Evolutionary conservation across 2,113 vertebrate genomes (phyloP).

Genomic region (Gopherus flavomarginatus): DNA sequence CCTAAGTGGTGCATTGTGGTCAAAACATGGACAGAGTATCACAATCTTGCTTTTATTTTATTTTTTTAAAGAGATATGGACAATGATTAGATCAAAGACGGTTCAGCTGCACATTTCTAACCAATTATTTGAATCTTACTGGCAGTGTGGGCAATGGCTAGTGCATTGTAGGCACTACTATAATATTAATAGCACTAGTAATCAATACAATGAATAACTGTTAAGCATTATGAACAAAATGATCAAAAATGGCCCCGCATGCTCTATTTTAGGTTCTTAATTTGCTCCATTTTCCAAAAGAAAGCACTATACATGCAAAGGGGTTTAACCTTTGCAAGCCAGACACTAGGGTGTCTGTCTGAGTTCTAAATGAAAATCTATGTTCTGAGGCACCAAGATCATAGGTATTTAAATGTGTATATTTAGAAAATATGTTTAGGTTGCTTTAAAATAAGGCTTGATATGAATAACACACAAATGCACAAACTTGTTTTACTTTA

Average conservation of each 20-base stretch:
- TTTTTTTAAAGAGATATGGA: background rate
- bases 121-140: background rate
- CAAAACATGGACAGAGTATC: fast-evolving
- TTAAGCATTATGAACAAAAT: fast-evolving
- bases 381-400: background rate
- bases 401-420: fast-evolving
- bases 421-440: fast-evolving
- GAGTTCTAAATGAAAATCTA: fast-evolving
- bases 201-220: fast-evolving
- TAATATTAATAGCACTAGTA: background rate
- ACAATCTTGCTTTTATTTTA: background rate
- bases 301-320: background rate
- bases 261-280: background rate
- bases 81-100: background rate
- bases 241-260: background rate
- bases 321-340: background rate
- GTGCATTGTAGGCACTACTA: fast-evolving
- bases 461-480: background rate
- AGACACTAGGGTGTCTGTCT: fast-evolving
- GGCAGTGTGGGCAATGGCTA: fast-evolving
- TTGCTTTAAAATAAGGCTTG: background rate
- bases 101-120: background rate
- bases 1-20: background rate
- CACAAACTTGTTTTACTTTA: background rate
- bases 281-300: background rate